Percentiles rank a stretch among this genome's conserved stretches.
Evolutionary conservation across 1,140 invertebrate genomes (phyloP).

Genomic region (Drosophila parvula): DNA sequence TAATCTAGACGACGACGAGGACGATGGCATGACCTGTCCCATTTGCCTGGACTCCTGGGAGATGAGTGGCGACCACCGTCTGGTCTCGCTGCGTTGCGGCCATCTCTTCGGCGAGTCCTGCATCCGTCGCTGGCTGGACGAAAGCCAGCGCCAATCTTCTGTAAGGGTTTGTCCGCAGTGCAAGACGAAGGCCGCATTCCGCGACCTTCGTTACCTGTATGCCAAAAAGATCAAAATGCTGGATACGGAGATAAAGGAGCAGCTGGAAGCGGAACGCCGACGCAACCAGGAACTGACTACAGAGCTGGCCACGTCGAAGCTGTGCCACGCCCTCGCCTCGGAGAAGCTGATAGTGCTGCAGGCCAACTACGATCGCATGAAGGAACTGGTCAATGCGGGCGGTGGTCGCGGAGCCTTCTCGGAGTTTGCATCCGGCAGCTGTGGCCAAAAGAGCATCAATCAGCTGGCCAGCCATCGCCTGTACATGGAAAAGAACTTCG

Average conservation of each 20-base stretch:
- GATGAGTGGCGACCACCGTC: conserved; percentile 92
- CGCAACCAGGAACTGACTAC: conserved; percentile 84
- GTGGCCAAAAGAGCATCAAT: conserved; percentile 3
- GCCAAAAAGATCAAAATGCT: conserved; percentile 87
- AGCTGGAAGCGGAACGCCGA: conserved; percentile 85
- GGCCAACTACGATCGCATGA: conserved; percentile 59
- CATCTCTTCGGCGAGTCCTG: conserved; percentile 95
- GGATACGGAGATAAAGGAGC: conserved; percentile 86
- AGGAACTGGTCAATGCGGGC: conserved; percentile 45
- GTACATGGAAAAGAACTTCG: conserved; percentile 87
- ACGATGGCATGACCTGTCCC: conserved; percentile 90
- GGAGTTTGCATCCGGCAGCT: background rate
- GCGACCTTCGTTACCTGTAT: conserved; percentile 91
- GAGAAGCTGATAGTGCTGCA: conserved; percentile 51
- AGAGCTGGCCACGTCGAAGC: conserved; percentile 85
- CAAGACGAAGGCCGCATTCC: conserved; percentile 89
- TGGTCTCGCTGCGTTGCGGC: conserved; percentile 93
- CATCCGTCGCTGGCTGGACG: conserved; percentile 91
- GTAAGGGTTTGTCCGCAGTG: conserved; percentile 92
- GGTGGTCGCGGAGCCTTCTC: conserved; percentile 24
- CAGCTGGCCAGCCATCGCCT: conserved; percentile 78
- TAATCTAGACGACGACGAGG: conserved; percentile 84
- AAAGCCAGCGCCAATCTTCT: conserved; percentile 79
- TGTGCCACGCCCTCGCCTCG: conserved; percentile 85
- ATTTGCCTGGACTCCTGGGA: conserved; percentile 95